phyloP scores from a whole-genome alignment of 2,888 invertebrate genomes.

The Griposia aprilina region DNA sequence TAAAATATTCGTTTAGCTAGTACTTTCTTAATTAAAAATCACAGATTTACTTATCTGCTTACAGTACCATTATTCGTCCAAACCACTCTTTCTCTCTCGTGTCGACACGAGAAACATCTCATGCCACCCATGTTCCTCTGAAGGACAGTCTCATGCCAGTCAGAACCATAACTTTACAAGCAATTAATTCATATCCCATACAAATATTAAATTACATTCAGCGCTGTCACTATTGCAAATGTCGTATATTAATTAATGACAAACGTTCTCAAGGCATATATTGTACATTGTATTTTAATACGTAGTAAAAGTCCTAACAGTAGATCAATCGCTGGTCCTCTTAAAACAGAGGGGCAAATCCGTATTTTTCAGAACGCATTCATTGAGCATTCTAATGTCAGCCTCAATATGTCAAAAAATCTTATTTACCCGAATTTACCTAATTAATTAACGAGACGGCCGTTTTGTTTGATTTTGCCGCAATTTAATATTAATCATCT shows the following conservation, averaged over 20 bases:
- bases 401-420: not conserved
- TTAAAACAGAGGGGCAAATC: not conserved
- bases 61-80: not conserved
- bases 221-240: conserved; percentile 39
- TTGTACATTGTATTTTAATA: conserved; percentile 49
- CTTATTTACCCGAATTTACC: not conserved
- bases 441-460: not conserved
- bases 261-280: conserved; percentile 40
- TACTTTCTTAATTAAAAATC: no score
- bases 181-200: conserved; percentile 26
- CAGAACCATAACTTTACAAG: not conserved
- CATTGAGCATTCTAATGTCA: not conserved
- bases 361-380: not conserved
- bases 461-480: not conserved
- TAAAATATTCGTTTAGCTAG: no score
- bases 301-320: conserved; percentile 29
- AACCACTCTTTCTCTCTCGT: not conserved
- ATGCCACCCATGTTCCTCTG: not conserved
- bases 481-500: not conserved
- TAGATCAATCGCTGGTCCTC: conserved; percentile 1
- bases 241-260: conserved; percentile 54
- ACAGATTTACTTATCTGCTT: not conserved
- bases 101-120: not conserved
- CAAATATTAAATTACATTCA: conserved; percentile 33
- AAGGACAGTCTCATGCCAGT: not conserved